Evolutionary conservation across 2,113 vertebrate species (phyloP).

Genomic region (Kryptolebias marmoratus): DNA sequence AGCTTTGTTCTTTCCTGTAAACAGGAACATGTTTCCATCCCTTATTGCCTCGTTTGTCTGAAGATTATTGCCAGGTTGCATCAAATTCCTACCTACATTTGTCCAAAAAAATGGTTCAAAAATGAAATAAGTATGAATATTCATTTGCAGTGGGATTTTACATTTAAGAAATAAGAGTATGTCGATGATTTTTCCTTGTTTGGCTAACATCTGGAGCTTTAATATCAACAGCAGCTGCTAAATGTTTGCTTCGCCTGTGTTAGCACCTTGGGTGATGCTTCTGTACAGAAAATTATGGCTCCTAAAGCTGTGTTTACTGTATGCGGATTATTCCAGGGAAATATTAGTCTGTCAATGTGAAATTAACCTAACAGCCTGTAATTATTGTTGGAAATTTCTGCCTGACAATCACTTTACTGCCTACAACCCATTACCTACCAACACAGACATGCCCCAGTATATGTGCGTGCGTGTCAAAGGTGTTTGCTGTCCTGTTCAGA

Average conservation of each 20-base stretch:
- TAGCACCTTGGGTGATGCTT: neutral
- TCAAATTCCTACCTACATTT: neutral
- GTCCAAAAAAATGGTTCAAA: no score
- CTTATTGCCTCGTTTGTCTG: neutral
- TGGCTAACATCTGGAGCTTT: neutral
- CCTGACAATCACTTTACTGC: slow-evolving; percentile 49
- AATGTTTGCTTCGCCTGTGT: neutral
- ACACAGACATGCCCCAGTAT: slow-evolving; percentile 14
- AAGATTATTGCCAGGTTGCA: neutral
- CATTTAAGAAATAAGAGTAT: neutral
- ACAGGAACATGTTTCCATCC: neutral
- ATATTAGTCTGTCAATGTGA: slow-evolving; percentile 39
- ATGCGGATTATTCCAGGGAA: slow-evolving; percentile 28
- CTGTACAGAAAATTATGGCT: neutral
- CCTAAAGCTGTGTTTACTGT: slow-evolving; percentile 5
- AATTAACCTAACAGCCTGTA: slow-evolving; percentile 53
- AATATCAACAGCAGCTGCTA: neutral
- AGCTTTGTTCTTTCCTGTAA: neutral
- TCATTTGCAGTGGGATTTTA: no score
- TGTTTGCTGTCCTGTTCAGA: slow-evolving; percentile 27
- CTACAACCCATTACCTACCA: slow-evolving; percentile 32
- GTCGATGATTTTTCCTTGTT: neutral
- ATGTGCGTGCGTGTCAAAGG: slow-evolving; percentile 24
- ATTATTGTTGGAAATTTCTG: slow-evolving; percentile 53
- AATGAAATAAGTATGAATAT: no score